Base-by-base conservation (phyloP, 2,113 vertebrate species). In the Turdus rufiventris region DNA sequence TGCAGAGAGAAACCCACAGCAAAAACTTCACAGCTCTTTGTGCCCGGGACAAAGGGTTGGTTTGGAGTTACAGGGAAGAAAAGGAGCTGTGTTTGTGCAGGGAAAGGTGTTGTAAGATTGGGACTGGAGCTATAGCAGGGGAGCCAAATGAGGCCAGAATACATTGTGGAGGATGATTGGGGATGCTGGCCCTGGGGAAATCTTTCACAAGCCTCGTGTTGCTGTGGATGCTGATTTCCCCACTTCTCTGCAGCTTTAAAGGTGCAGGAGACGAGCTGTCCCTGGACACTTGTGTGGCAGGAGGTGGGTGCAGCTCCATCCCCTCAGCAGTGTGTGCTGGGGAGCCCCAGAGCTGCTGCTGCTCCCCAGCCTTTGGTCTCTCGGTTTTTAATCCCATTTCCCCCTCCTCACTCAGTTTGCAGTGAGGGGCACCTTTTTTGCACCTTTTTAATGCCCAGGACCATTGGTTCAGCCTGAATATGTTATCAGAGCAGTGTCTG, bases 21-120 rank as follows among this genome's bases (percentile, higher is more conserved):
- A 9, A 63, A 63, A 88, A 56, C 24, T 21, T 67, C 14, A 1
- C 5, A 10, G 77, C 56, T 63, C 58, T 88, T 92, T 92, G 43
- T 95, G 74, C 56, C 70, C 0, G 1, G 42, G 77, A 89, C 89
- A 94, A 91, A 91, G 75, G 47, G 31, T 5, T 63, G 77, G 85
- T 94, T 93, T 94, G 93, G 56, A 93, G 68, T 95, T 95, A 68
- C 74, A 80, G 31, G 42, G 57, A 58, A 85, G 73, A 65, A 72
- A 51, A 53, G 28, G 33, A 74, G 65, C 5, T 26, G 40, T 50
- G 21, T 25, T 47, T 23, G 5, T 24, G 20, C 28, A 40, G 28
- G 33, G 14, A 8, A 53, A 83, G 29, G 70, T 81, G 91, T 33
- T 91, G 67, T 78, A 85, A 91, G 92, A 87, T 15, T 43, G 61